These are phyloP conservation scores for Stictocephala bisonia DNA, from an alignment of 2,888 invertebrate species.

Conservation along the genomic window DNA sequence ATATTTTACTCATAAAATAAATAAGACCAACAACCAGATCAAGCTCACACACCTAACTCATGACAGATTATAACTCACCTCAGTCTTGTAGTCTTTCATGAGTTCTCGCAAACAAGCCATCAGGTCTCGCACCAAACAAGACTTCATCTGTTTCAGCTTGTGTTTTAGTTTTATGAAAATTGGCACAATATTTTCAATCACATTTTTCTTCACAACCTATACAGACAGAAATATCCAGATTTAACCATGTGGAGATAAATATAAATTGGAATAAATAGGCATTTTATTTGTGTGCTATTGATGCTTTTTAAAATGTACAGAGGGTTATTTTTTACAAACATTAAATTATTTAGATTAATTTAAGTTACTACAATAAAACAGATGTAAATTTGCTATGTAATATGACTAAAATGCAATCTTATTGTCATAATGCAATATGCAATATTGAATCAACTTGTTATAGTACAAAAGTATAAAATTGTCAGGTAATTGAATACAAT, in stretches of 20 bases:
- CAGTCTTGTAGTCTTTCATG: conserved; percentile 54
- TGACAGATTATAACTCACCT: conserved; percentile 46
- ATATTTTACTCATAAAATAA: not conserved
- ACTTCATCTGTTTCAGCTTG: conserved; percentile 66
- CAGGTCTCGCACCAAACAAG: conserved; percentile 64
- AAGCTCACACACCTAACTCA: not conserved
- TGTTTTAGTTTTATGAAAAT: conserved; percentile 73
- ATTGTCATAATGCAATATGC: no score
- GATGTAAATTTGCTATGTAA: no score
- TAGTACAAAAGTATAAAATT: no score
- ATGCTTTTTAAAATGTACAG: no score
- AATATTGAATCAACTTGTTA: no score
- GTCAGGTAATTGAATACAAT: no score
- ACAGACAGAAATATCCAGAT: conserved; percentile 24
- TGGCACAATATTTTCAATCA: conserved; percentile 75
- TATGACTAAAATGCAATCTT: no score
- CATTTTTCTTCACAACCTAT: conserved; percentile 72
- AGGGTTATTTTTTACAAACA: no score
- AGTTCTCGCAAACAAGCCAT: conserved; percentile 59
- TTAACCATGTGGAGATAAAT: not conserved
- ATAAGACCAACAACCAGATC: not conserved
- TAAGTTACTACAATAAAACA: no score
- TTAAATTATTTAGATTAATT: no score
- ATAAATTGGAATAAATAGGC: not conserved
- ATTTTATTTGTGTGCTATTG: no score